Evolutionary conservation across 2,113 vertebrate genomes (phyloP).

Genomic region (Erinaceus europaeus): DNA sequence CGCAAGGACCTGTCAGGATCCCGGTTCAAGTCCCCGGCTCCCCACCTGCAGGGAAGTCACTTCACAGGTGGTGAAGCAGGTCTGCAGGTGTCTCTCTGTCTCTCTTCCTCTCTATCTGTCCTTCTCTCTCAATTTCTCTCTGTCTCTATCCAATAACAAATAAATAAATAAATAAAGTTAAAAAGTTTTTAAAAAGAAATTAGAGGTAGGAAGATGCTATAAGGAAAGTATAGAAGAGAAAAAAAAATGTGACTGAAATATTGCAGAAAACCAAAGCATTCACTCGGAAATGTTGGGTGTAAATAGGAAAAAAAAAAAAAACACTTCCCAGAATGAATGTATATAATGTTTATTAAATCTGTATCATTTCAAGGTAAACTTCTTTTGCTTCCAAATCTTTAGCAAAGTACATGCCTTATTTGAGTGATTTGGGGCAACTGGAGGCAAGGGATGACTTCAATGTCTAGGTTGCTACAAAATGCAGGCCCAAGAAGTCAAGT

Average conservation of each 20-base stretch:
- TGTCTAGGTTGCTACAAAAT: not conserved
- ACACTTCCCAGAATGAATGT: not conserved
- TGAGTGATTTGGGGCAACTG: not conserved
- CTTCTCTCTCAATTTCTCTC: too few species aligned
- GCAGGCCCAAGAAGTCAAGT: not conserved
- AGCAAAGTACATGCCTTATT: not conserved
- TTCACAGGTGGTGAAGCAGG: too few species aligned
- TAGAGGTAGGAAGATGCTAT: not conserved
- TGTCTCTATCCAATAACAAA: too few species aligned
- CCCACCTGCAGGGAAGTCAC: too few species aligned
- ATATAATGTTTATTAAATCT: not conserved
- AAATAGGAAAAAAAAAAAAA: not conserved
- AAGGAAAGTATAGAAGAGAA: not conserved
- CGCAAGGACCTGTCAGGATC: too few species aligned
- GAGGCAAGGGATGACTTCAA: not conserved
- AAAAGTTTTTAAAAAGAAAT: too few species aligned
- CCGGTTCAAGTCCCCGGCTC: too few species aligned
- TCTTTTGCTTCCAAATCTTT: not conserved
- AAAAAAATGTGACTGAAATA: fast-evolving
- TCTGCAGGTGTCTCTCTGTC: too few species aligned
- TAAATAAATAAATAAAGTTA: too few species aligned
- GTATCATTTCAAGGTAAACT: not conserved
- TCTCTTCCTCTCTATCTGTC: too few species aligned
- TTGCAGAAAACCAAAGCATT: not conserved
- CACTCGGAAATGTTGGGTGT: not conserved